Evolutionary conservation across 2,113 vertebrate species (phyloP).

Genomic region (Anas platyrhynchos): DNA sequence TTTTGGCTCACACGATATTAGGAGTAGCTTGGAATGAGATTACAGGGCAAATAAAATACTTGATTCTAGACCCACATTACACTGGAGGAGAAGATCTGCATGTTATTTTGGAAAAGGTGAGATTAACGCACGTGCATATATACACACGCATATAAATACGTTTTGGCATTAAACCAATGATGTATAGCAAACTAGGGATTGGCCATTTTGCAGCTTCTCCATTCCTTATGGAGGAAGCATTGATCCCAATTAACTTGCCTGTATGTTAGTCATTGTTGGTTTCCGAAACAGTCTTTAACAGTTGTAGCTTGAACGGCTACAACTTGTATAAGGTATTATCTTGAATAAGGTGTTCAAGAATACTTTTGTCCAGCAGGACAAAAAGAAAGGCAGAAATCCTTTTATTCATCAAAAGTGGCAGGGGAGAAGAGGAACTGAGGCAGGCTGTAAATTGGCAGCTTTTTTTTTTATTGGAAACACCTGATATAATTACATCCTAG

Average conservation of each 20-base stretch:
- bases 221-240: neutral
- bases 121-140: neutral
- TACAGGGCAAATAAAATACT: conserved; percentile 90
- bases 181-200: neutral
- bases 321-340: no score
- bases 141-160: accelerated
- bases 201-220: neutral
- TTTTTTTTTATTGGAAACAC: neutral
- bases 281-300: neutral
- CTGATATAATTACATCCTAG: neutral
- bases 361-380: neutral
- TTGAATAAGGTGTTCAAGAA: neutral
- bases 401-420: neutral
- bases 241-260: neutral
- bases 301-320: neutral
- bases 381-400: neutral
- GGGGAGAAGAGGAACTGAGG: neutral
- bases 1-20: conserved; percentile 95
- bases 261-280: neutral
- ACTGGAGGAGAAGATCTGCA: conserved; percentile 93
- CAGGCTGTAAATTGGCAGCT: neutral
- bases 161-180: neutral
- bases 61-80: conserved; percentile 96
- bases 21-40: conserved; percentile 94
- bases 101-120: conserved; percentile 91